Conservation (phyloP, 2,113 vertebrate genomes). For the Chroicocephalus ridibundus region DNA sequence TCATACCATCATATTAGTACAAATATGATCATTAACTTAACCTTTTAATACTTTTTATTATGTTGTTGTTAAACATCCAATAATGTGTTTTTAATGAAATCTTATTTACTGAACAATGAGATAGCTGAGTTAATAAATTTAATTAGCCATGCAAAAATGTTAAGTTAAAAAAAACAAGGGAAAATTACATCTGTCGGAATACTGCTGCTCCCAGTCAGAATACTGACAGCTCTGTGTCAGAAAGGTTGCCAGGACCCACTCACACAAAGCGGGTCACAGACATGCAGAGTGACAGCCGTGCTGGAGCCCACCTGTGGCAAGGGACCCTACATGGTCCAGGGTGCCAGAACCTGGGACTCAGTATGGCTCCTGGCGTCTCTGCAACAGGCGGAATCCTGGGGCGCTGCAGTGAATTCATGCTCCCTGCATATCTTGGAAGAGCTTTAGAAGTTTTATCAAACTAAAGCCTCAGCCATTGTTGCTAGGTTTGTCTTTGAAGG, state of each 20-base stretch:
- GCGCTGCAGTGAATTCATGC: too few species aligned
- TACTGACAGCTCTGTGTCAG: not conserved
- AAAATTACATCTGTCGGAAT: not conserved
- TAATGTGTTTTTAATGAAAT: slow-evolving; percentile 44
- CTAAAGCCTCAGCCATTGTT: too few species aligned
- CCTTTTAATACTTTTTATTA: not conserved
- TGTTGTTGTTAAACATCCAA: slow-evolving; percentile 2
- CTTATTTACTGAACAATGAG: slow-evolving; percentile 27
- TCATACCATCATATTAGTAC: not conserved
- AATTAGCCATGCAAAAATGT: not conserved
- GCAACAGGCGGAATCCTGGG: too few species aligned
- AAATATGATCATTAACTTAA: slow-evolving; percentile 17
- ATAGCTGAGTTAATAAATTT: not conserved
- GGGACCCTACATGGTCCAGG: not conserved
- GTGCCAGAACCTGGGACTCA: not conserved
- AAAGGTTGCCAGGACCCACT: not conserved
- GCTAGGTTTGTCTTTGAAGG: not conserved
- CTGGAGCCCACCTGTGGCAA: not conserved
- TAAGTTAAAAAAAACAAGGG: not conserved
- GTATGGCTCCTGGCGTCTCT: not conserved
- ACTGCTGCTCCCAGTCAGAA: not conserved
- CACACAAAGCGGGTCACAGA: not conserved
- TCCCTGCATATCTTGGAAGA: not conserved
- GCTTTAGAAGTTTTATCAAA: not conserved
- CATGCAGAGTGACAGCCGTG: not conserved